Conservation (phyloP, 2,797 vertebrate species). For the Tenualosa thibaudeaui region DNA sequence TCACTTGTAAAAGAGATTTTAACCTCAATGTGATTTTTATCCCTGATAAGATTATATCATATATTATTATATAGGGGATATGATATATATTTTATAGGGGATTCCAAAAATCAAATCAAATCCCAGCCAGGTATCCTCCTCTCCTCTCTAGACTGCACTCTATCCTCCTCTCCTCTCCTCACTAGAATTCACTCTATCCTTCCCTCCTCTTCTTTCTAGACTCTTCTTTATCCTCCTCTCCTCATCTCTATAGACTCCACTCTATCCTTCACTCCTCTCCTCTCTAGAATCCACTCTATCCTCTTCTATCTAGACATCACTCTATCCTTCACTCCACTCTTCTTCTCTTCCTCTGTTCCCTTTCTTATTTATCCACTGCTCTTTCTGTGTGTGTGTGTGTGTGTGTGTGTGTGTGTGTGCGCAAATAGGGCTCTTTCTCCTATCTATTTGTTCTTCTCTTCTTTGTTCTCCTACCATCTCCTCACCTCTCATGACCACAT, state of each 20-base stretch:
- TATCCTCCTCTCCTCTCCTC: background rate
- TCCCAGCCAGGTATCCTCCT: background rate
- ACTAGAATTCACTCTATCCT: background rate
- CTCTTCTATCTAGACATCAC: background rate
- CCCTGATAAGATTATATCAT: too few relatives aligned
- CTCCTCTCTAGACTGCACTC: slow-evolving; percentile 23
- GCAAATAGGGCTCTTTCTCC: too few relatives aligned
- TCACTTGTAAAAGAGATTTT: too few relatives aligned
- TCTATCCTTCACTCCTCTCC: background rate
- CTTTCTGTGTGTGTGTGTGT: too few relatives aligned
- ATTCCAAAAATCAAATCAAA: too few relatives aligned
- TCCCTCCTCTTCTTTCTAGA: background rate
- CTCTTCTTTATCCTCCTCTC: slow-evolving; percentile 21
- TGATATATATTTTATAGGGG: too few relatives aligned
- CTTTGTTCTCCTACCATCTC: slow-evolving; percentile 51
- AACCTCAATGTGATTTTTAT: too few relatives aligned
- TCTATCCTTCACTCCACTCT: background rate
- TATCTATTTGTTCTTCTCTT: background rate
- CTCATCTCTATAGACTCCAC: slow-evolving; percentile 22
- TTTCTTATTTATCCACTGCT: too few relatives aligned
- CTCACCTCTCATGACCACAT: slow-evolving; percentile 43
- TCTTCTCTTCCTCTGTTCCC: background rate
- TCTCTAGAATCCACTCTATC: background rate
- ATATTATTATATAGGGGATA: too few relatives aligned
- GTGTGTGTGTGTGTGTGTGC: too few relatives aligned